Percentiles rank a stretch among this genome's conserved stretches.
Evolutionary conservation across 2,113 vertebrate species (phyloP).

Genomic region (Lagopus leucura): DNA sequence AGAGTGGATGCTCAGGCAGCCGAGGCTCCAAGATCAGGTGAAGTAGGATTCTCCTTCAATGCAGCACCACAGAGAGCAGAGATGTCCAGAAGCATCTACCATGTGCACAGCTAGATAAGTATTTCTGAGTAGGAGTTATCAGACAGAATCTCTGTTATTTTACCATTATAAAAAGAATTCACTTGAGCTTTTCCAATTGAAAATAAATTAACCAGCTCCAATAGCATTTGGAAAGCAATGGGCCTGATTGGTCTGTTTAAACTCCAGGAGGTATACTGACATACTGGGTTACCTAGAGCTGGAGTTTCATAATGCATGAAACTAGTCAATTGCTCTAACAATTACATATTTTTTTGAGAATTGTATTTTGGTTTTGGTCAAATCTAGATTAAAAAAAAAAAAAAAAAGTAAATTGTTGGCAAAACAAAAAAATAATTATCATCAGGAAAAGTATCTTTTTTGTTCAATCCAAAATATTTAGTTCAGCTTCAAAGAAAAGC

Average conservation of each 20-base stretch:
- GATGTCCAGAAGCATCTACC: background rate
- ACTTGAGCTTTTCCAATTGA: background rate
- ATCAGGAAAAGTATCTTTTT: background rate
- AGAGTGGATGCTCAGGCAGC: background rate
- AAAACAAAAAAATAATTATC: background rate
- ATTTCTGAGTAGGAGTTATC: background rate
- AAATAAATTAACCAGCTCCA: background rate
- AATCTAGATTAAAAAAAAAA: background rate
- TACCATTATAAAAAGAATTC: background rate
- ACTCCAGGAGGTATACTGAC: background rate
- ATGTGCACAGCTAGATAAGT: background rate
- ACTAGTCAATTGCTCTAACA: background rate
- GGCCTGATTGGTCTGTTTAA: background rate
- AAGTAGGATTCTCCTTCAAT: background rate
- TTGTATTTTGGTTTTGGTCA: background rate
- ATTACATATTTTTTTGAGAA: background rate
- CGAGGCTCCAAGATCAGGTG: fast-evolving
- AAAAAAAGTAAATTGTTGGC: background rate
- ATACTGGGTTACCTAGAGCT: background rate
- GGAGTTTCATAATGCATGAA: background rate
- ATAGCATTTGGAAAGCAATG: background rate
- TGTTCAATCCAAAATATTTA: background rate
- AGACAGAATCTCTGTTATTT: background rate
- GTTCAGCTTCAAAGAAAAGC: background rate
- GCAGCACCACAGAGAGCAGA: background rate